A percentile compares a stretch with the other conserved stretches of the same genome.
Evolutionary conservation across 2,888 invertebrate species (phyloP).

Genomic region (Margaritifera margaritifera): DNA sequence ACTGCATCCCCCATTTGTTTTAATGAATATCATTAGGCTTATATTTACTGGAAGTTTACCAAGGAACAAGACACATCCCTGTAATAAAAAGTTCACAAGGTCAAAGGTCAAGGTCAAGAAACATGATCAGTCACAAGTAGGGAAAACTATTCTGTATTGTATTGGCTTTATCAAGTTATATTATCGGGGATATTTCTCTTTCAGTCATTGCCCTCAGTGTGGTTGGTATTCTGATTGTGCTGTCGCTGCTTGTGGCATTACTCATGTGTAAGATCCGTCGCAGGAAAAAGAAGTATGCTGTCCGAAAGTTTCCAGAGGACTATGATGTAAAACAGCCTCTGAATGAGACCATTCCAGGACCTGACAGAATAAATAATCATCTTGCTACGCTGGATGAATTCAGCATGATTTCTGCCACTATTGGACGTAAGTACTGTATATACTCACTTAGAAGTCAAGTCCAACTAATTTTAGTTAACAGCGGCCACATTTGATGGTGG

Average conservation of each 20-base stretch:
- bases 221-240: conserved; percentile 48
- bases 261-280: conserved; percentile 47
- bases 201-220: conserved; percentile 54
- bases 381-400: conserved; percentile 65
- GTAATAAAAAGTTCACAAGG: too few relatives aligned
- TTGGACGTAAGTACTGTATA: conserved; percentile 45
- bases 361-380: conserved; percentile 42
- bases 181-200: conserved; percentile 10
- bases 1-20: too few relatives aligned
- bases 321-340: conserved; percentile 59
- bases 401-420: conserved; percentile 60
- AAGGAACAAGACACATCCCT: too few relatives aligned
- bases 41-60: too few relatives aligned
- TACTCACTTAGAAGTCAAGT: too few relatives aligned
- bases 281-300: conserved; percentile 36
- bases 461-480: too few relatives aligned
- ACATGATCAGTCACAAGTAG: background rate
- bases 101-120: too few relatives aligned
- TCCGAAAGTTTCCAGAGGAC: conserved; percentile 48
- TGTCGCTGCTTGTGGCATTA: conserved; percentile 54
- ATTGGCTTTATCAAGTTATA: background rate
- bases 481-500: too few relatives aligned
- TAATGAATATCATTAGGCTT: too few relatives aligned
- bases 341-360: conserved; percentile 25
- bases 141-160: background rate